Evolutionary conservation across 2,797 vertebrate species (phyloP).

Genomic region (Enteromius thamalakanensis): DNA sequence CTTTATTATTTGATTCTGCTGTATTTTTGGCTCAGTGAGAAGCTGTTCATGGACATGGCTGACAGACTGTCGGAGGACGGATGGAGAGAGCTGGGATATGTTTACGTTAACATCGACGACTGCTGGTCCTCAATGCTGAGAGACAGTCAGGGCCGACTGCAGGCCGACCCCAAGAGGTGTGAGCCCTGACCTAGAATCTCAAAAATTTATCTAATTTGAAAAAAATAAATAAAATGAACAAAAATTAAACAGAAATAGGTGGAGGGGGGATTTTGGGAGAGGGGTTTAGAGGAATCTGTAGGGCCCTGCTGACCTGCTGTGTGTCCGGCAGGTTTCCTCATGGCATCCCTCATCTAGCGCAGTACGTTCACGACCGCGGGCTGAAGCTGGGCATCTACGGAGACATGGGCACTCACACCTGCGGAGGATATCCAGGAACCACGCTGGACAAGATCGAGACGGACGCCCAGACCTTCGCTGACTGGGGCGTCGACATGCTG

Average conservation of each 20-base stretch:
- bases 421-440: conserved; percentile 88
- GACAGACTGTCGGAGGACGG: conserved; percentile 87
- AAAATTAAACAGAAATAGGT: too few species aligned
- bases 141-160: conserved; percentile 77
- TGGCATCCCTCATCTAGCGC: conserved; percentile 84
- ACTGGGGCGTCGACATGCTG: conserved; percentile 93
- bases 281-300: too few species aligned
- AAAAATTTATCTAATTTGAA: too few species aligned
- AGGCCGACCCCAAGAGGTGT: conserved; percentile 84
- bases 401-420: conserved; percentile 88
- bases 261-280: too few species aligned
- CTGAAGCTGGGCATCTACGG: conserved; percentile 93
- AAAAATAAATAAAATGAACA: too few species aligned
- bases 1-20: too few species aligned
- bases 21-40: conserved; percentile 69
- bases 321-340: conserved; percentile 80
- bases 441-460: conserved; percentile 78
- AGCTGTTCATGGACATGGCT: conserved; percentile 91
- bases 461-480: conserved; percentile 88
- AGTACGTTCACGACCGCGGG: conserved; percentile 88
- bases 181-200: background rate
- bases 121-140: conserved; percentile 89
- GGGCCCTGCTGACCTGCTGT: too few species aligned
- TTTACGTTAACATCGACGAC: conserved; percentile 92
- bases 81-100: conserved; percentile 91